Conservation (phyloP, 2,113 vertebrate genomes). For the Phocoena sinus region DNA sequence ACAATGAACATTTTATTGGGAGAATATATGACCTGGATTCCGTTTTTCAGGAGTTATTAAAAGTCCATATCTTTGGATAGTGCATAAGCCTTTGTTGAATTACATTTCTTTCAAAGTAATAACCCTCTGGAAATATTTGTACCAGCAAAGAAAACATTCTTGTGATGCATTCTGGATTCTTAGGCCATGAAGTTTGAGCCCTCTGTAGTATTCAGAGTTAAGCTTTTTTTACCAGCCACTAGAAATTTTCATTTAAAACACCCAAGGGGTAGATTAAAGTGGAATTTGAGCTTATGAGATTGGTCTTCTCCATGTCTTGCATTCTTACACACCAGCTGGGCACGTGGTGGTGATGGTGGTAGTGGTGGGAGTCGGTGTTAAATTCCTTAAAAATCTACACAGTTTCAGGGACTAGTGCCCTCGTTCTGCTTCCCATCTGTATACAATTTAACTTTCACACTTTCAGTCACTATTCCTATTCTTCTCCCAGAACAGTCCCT, state of each 20-base stretch:
- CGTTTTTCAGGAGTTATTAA: neutral
- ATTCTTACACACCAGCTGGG: neutral
- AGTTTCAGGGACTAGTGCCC: neutral
- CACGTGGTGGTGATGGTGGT: neutral
- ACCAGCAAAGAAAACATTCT: neutral
- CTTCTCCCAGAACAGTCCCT: neutral
- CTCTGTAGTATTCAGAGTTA: neutral
- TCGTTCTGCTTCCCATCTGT: neutral
- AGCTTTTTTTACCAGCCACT: neutral
- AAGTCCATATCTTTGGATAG: neutral
- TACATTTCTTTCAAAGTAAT: neutral
- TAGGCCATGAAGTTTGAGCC: neutral
- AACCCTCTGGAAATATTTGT: neutral
- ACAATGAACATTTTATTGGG: neutral
- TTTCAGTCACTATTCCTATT: neutral
- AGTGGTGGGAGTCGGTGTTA: neutral
- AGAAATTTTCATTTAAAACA: neutral
- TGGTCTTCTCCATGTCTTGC: neutral
- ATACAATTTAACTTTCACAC: neutral
- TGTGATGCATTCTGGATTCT: neutral
- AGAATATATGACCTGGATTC: neutral
- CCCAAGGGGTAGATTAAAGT: neutral
- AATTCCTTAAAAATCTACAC: neutral
- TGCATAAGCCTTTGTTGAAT: neutral
- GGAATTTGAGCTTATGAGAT: neutral